Percentiles rank a stretch among this genome's conserved stretches.
Evolutionary conservation across 2,113 vertebrate genomes (phyloP).

Genomic region (Ceyx margarethae): DNA sequence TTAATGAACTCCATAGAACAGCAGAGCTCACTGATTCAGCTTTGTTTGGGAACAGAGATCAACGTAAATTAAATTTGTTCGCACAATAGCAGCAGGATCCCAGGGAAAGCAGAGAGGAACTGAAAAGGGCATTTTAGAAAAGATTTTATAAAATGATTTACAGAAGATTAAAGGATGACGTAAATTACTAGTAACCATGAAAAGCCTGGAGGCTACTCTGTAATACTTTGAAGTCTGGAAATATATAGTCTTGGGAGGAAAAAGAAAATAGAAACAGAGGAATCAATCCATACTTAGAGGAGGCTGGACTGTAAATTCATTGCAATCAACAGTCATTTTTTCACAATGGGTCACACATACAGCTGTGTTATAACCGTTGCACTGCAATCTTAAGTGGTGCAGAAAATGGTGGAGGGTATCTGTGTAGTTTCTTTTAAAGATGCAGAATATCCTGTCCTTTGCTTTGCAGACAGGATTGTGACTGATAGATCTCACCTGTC

Average conservation of each 20-base stretch:
- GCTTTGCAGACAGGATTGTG: not conserved
- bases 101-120: not conserved
- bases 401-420: not conserved
- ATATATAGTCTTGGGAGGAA: not conserved
- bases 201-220: not conserved
- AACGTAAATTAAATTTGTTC: not conserved
- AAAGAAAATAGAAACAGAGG: not conserved
- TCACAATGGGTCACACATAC: not conserved
- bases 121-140: not conserved
- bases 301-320: not conserved
- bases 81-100: not conserved
- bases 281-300: not conserved
- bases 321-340: not conserved
- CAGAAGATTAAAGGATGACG: not conserved
- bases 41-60: not conserved
- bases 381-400: not conserved
- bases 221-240: not conserved
- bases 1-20: not conserved
- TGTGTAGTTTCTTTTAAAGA: not conserved
- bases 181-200: not conserved
- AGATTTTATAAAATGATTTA: not conserved
- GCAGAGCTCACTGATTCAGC: not conserved
- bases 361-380: not conserved
- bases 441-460: not conserved
- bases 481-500: not conserved